phyloP scores from a whole-genome alignment of 1,140 invertebrate species.

The Drosophila aff. region DNA sequence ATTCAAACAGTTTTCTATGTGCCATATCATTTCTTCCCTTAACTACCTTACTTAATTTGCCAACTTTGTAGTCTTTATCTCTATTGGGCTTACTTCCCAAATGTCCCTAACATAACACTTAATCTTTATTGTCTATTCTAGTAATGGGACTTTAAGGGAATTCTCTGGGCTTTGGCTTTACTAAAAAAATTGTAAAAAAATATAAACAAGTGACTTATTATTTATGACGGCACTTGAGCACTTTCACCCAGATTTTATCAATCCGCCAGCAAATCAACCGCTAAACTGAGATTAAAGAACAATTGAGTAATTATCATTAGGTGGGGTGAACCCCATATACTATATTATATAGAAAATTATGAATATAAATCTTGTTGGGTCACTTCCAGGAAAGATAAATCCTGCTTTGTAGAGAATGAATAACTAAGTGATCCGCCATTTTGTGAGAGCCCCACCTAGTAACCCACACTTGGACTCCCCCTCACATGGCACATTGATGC shows the following conservation, averaged over 20 bases:
- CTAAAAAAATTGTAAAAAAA: slow-evolving; percentile 30
- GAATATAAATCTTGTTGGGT: slow-evolving; percentile 6
- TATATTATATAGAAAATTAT: slow-evolving; percentile 1
- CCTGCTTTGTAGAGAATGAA: not conserved
- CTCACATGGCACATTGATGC: slow-evolving; percentile 40
- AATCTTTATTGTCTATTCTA: slow-evolving; percentile 3
- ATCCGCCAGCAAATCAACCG: slow-evolving; percentile 24
- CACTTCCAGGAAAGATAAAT: slow-evolving; percentile 34
- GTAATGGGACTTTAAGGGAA: slow-evolving; percentile 16
- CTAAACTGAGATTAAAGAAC: slow-evolving; percentile 31
- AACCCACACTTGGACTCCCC: slow-evolving; percentile 15
- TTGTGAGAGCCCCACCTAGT: slow-evolving; percentile 29
- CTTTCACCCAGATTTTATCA: slow-evolving; percentile 55
- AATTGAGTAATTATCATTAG: slow-evolving; percentile 43
- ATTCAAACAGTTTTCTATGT: not conserved
- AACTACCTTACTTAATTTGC: not conserved
- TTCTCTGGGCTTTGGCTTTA: slow-evolving; percentile 2
- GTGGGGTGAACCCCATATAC: not conserved
- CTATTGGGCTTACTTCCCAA: not conserved
- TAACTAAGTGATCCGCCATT: slow-evolving; percentile 30
- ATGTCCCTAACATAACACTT: not conserved
- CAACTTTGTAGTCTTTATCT: slow-evolving; percentile 10
- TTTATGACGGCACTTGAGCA: slow-evolving; percentile 38
- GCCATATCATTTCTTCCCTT: not conserved
- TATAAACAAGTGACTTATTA: slow-evolving; percentile 36